These are phyloP conservation scores for Chiridota heheva DNA, from an alignment of 35 echinoderm and acorn worm genomes.

Conservation along the genomic window DNA sequence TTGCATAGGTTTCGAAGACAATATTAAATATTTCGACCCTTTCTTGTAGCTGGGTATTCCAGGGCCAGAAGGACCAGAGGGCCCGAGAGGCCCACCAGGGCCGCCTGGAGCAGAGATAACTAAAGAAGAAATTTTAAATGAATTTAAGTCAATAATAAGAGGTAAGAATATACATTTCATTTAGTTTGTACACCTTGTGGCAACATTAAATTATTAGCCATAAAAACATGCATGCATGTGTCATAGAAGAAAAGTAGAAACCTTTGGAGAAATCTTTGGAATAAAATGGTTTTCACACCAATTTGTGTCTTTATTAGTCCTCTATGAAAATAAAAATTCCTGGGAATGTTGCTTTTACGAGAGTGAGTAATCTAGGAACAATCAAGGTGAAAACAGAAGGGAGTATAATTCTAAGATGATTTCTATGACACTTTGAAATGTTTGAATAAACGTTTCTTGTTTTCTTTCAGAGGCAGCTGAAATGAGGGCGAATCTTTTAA, in stretches of 20 bases:
- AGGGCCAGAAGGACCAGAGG: constrained; percentile 75
- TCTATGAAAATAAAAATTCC: background rate
- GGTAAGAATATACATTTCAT: constrained; percentile 35
- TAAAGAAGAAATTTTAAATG: constrained; percentile 85
- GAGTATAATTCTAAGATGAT: no score
- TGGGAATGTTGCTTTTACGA: constrained; percentile 5
- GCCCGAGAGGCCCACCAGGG: constrained; percentile 78
- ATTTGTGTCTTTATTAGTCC: no score
- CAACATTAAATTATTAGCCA: background rate
- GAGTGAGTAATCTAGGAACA: no score
- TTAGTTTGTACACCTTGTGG: background rate
- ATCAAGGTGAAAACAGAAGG: no score
- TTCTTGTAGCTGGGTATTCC: constrained; percentile 54
- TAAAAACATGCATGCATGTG: background rate
- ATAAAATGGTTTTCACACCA: background rate
- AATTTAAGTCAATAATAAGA: constrained; percentile 86
- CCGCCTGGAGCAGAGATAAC: constrained; percentile 78
- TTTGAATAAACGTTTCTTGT: no score
- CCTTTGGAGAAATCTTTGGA: background rate
- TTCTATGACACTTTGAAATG: no score
- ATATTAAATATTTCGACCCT: background rate
- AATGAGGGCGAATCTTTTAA: constrained; percentile 83
- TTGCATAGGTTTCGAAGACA: background rate
- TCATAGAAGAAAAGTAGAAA: background rate
- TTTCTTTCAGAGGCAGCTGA: constrained; percentile 97